Conservation (phyloP, 2,888 invertebrate species). For the Folsomia manolachei region DNA sequence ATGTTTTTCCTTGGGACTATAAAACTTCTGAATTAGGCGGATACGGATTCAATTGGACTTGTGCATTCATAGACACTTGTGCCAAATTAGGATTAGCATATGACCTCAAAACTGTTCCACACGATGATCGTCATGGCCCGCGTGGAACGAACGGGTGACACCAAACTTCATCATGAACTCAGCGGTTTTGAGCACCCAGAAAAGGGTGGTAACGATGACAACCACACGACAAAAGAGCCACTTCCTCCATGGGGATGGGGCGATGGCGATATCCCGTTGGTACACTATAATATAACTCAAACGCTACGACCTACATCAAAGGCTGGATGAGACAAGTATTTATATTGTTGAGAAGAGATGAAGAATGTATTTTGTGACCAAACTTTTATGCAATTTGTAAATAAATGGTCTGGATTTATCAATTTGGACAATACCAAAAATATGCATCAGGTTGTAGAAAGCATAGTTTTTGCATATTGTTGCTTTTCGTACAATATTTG, state of each 20-base stretch:
- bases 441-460: too few relatives aligned
- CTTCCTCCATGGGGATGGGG: slow-evolving; percentile 37
- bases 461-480: too few relatives aligned
- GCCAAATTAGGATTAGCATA: slow-evolving; percentile 82
- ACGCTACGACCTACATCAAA: not conserved
- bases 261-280: slow-evolving; percentile 29
- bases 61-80: slow-evolving; percentile 74
- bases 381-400: too few relatives aligned
- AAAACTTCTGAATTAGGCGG: slow-evolving; percentile 82
- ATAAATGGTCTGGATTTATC: too few relatives aligned
- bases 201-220: too few relatives aligned
- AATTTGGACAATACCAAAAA: too few relatives aligned
- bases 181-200: too few relatives aligned
- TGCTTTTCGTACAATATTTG: too few relatives aligned
- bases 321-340: not conserved
- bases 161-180: too few relatives aligned
- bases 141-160: slow-evolving; percentile 54
- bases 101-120: slow-evolving; percentile 71
- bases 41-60: slow-evolving; percentile 70
- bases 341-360: too few relatives aligned
- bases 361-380: too few relatives aligned
- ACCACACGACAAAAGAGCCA: not conserved
- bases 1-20: slow-evolving; percentile 91
- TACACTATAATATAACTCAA: slow-evolving; percentile 5
- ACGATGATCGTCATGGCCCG: slow-evolving; percentile 54